Evolutionary conservation across 2,888 invertebrate species (phyloP).

Genomic region (Anticlea derivata): DNA sequence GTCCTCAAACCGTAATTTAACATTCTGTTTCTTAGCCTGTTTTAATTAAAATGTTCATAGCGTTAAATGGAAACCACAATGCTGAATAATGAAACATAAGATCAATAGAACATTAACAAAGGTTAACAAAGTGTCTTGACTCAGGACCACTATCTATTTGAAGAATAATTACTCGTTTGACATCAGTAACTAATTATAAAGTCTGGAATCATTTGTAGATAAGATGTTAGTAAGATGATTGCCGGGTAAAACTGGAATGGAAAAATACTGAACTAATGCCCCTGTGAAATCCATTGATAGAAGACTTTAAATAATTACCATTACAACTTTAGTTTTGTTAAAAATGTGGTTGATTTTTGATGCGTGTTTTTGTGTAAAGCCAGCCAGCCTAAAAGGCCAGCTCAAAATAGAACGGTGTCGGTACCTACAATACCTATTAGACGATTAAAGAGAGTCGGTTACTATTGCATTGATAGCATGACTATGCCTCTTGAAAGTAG

Average conservation of each 20-base stretch:
- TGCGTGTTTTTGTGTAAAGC: too few species aligned
- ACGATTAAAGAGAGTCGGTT: too few species aligned
- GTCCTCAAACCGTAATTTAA: slow-evolving; percentile 15
- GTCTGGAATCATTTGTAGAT: slow-evolving; percentile 1
- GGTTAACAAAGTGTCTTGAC: slow-evolving; percentile 38
- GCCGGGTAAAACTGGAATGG: not conserved
- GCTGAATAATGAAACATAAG: slow-evolving; percentile 28
- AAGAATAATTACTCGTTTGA: slow-evolving; percentile 11
- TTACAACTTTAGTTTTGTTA: too few species aligned
- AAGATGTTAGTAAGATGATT: not conserved
- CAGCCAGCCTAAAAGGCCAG: too few species aligned
- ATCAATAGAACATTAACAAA: slow-evolving; percentile 40
- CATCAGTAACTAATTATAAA: slow-evolving; percentile 6
- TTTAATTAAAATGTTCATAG: slow-evolving; percentile 20
- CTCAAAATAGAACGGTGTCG: too few species aligned
- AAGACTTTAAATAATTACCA: too few species aligned
- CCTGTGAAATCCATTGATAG: too few species aligned
- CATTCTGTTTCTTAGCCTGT: slow-evolving; percentile 17
- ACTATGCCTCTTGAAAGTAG: too few species aligned
- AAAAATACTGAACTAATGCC: not conserved
- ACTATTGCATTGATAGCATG: too few species aligned
- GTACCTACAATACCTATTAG: too few species aligned
- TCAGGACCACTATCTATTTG: slow-evolving; percentile 18
- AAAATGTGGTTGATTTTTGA: too few species aligned
- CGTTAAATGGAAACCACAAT: slow-evolving; percentile 14